These are phyloP conservation scores for Rhinatrema bivittatum DNA, from an alignment of 2,797 vertebrate species.

Conservation along the genomic window DNA sequence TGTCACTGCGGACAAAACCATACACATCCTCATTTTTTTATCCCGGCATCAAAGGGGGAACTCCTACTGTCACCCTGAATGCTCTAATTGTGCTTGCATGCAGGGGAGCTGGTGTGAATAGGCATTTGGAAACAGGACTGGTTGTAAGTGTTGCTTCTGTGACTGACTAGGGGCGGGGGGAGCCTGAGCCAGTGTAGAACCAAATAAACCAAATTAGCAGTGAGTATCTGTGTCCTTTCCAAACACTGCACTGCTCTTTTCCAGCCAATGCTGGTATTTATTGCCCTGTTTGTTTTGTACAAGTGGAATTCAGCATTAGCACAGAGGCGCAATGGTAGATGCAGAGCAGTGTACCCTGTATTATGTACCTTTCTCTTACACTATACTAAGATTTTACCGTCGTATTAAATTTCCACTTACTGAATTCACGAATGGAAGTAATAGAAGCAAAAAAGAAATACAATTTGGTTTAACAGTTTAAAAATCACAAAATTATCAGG, in stretches of 20 bases:
- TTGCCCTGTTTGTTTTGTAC: constrained; percentile 20
- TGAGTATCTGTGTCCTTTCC: constrained; percentile 29
- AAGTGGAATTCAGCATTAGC: constrained; percentile 23
- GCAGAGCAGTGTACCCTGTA: too few species aligned
- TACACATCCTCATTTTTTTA: constrained; percentile 92
- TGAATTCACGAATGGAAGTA: too few species aligned
- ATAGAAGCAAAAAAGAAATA: too few species aligned
- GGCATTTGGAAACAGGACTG: constrained; percentile 65
- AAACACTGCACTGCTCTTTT: constrained; percentile 16
- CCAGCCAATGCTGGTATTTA: constrained; percentile 24
- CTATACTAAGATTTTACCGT: too few species aligned
- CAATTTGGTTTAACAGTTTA: too few species aligned
- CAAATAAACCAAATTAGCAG: constrained; percentile 32
- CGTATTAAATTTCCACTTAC: too few species aligned
- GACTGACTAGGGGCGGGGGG: constrained; percentile 33
- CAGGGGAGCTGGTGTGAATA: constrained; percentile 69
- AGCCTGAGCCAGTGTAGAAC: constrained; percentile 37
- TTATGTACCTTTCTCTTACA: too few species aligned
- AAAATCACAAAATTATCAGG: too few species aligned
- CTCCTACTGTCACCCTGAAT: constrained; percentile 88
- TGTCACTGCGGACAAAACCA: constrained; percentile 96
- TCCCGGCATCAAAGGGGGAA: constrained; percentile 92
- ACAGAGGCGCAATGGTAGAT: too few species aligned
- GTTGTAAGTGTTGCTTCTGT: constrained; percentile 26
- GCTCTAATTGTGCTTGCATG: constrained; percentile 91